phyloP scores from a whole-genome alignment of 2,113 vertebrate genomes.

The Tragelaphus scriptus region DNA sequence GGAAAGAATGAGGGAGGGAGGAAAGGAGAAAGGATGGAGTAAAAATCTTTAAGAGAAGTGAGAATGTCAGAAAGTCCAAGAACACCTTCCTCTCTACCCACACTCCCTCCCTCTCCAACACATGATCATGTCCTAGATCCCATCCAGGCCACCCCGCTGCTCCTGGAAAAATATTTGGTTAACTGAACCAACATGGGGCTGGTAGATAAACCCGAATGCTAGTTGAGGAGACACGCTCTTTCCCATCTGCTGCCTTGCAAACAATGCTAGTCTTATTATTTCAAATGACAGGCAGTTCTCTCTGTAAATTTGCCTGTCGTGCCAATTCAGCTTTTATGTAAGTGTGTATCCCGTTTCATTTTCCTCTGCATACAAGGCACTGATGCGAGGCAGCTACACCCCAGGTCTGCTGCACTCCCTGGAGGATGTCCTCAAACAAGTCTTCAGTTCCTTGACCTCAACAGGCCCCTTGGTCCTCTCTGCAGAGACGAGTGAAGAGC shows the following conservation, averaged over 20 bases:
- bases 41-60: neutral
- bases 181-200: neutral
- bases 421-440: neutral
- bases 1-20: neutral
- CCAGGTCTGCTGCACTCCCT: neutral
- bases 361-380: conserved; percentile 26
- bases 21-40: neutral
- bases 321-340: conserved; percentile 37
- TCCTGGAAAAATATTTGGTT: neutral
- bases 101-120: fast-evolving
- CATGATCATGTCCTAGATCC: neutral
- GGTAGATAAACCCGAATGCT: neutral
- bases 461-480: neutral
- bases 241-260: conserved; percentile 21
- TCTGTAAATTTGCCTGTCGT: neutral
- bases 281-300: neutral
- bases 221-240: neutral
- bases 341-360: conserved; percentile 22
- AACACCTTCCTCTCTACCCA: neutral
- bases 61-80: neutral
- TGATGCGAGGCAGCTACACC: neutral
- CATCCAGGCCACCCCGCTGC: neutral
- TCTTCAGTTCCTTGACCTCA: neutral
- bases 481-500: neutral
- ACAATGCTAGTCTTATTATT: conserved; percentile 30